Percentiles rank a stretch among this genome's conserved stretches.
phyloP scores from a whole-genome alignment of 1,140 invertebrate species.

The Nasonia vitripennis region DNA sequence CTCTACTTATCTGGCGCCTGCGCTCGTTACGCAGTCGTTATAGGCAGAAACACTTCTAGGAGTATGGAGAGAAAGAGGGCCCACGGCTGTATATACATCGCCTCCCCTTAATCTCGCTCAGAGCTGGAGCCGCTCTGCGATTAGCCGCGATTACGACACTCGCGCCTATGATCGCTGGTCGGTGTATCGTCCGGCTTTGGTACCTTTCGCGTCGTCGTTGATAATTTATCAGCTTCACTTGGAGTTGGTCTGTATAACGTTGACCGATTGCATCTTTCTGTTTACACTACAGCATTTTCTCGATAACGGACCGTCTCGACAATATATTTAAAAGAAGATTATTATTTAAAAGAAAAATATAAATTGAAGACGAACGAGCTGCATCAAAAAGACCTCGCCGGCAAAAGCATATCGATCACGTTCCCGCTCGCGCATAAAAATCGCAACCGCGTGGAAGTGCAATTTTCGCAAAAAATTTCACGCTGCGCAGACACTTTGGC shows the following conservation, averaged over 20 bases:
- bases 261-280: no score
- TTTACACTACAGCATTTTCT: no score
- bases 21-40: constrained; percentile 55
- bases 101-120: constrained; percentile 54
- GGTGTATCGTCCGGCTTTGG: no score
- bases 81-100: not conserved
- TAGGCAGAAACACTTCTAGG: constrained; percentile 33
- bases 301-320: no score
- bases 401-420: not conserved
- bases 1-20: constrained; percentile 67
- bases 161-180: not conserved
- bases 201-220: no score
- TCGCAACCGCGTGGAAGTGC: not conserved
- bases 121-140: constrained; percentile 55
- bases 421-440: constrained; percentile 4
- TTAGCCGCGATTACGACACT: constrained; percentile 55
- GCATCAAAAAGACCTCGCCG: no score
- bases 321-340: no score
- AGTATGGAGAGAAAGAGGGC: not conserved
- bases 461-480: constrained; percentile 21
- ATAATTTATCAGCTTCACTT: no score
- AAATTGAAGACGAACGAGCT: no score
- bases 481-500: not conserved
- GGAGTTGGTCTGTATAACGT: no score
- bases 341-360: no score